Evolutionary conservation across 2,113 vertebrate genomes (phyloP), one percentile per base, ranked within the genome.

Genomic region (Tympanuchus pallidicinctus): DNA sequence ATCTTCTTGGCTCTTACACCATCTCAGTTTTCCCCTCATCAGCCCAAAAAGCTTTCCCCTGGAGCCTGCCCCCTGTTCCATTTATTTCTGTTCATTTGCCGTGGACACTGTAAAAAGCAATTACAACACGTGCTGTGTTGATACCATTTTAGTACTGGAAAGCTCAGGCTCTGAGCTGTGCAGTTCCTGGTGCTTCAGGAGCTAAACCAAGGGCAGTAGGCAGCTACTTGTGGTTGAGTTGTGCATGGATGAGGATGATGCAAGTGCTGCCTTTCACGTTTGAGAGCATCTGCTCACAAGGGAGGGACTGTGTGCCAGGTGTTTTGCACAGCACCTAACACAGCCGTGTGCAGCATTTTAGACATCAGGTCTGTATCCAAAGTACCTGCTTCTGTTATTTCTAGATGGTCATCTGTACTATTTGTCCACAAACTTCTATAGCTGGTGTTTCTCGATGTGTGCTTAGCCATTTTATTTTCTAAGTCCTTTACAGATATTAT

Each of bases 401-500:
- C 70, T 83, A 5, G 48, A 20, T 30, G 28, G 38, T 81, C 6
- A 1, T 83, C 65, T 65, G 69, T 47, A 28, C 57, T 86, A 3
- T 88, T 89, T 83, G 70, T 52, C 61, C 90, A 83, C n/a, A 11
- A 9, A 63, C 92, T 91, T 91, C 88, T 86, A 16, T 78, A 69
- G 72, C 61, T 71, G 52, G 73, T 88, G 69, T 63, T 90, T 94
- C 80, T 89, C 2, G 10, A 67, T 90, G 80, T 71, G 65, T 91
- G 48, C 59, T 90, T 65, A 78, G 76, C 76, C 85, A 34, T 88
- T 91, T 93, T 64, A 61, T 72, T 86, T 79, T 91, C 86, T 42
- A 85, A 94, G 88, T 82, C 82, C 82, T 94, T 91, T 84, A 78
- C 82, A 97, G 95, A 94, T 93, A 94, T 94, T 88, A 93, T 82